phyloP scores from a whole-genome alignment of 1,140 invertebrate species.

The Brachionus rubens region DNA sequence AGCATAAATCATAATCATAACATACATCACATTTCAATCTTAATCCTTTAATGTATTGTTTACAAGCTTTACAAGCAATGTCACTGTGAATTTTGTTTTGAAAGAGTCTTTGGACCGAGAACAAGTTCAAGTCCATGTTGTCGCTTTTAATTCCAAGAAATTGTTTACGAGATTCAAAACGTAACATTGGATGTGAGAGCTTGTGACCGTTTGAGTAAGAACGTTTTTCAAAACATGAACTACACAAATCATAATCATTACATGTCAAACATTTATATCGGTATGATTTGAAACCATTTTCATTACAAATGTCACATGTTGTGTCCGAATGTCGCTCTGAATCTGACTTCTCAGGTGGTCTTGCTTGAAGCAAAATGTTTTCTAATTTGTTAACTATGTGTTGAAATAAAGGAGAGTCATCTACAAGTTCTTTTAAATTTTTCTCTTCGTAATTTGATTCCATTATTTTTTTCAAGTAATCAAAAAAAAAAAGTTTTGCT shows the following conservation, averaged over 20 bases:
- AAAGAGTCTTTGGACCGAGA: neutral
- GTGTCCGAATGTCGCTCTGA: too few relatives aligned
- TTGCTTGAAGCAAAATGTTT: too few relatives aligned
- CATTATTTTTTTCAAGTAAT: too few relatives aligned
- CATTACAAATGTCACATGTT: neutral
- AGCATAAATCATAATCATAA: neutral
- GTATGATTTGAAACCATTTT: neutral
- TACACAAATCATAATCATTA: neutral
- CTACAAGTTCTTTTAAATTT: too few relatives aligned
- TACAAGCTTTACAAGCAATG: neutral
- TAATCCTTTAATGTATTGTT: neutral
- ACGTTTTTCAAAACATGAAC: neutral
- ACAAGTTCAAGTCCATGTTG: neutral
- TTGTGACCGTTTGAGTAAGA: neutral
- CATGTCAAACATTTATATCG: conserved; percentile 12
- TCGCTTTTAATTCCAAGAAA: neutral
- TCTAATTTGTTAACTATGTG: too few relatives aligned
- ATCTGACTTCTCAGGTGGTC: too few relatives aligned
- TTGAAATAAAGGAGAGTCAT: too few relatives aligned
- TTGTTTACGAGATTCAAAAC: neutral
- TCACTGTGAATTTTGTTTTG: neutral
- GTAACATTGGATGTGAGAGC: neutral
- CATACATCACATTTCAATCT: conserved; percentile 17
- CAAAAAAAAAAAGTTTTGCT: too few relatives aligned
- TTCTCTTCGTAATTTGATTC: too few relatives aligned